Evolutionary conservation across 2,797 vertebrate species (phyloP).

Genomic region (Argentina silus): DNA sequence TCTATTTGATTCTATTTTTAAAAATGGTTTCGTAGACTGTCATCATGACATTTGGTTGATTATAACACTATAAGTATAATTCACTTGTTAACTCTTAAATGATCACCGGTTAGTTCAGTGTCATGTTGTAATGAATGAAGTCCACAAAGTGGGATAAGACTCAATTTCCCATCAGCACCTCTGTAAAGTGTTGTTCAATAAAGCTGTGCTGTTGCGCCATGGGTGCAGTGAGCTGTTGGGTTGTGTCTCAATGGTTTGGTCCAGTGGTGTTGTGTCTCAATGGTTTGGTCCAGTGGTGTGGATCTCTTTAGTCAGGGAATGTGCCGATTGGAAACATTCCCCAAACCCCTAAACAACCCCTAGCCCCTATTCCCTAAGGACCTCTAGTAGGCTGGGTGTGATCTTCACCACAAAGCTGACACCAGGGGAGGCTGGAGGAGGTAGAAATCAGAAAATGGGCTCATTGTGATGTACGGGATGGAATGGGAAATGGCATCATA

Average conservation of each 20-base stretch:
- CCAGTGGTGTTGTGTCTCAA: neutral
- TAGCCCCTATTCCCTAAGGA: no score
- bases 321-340: no score
- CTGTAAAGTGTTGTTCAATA: slow-evolving; percentile 64
- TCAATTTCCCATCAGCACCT: slow-evolving; percentile 56
- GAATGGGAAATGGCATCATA: no score
- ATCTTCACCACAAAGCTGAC: no score
- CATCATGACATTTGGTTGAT: slow-evolving; percentile 3
- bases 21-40: neutral
- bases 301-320: neutral
- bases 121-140: slow-evolving; percentile 28
- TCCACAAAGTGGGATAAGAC: slow-evolving; percentile 35
- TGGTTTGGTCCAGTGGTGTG: neutral
- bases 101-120: slow-evolving; percentile 34
- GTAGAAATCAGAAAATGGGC: no score
- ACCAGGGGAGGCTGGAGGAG: no score
- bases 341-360: no score
- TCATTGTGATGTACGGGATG: no score
- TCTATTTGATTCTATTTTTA: slow-evolving; percentile 25
- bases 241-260: neutral
- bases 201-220: slow-evolving; percentile 59
- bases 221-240: slow-evolving; percentile 21
- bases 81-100: slow-evolving; percentile 31
- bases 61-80: slow-evolving; percentile 18
- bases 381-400: no score